phyloP scores from a whole-genome alignment of 2,888 invertebrate genomes.

The Xanthostigma xanthostigma region DNA sequence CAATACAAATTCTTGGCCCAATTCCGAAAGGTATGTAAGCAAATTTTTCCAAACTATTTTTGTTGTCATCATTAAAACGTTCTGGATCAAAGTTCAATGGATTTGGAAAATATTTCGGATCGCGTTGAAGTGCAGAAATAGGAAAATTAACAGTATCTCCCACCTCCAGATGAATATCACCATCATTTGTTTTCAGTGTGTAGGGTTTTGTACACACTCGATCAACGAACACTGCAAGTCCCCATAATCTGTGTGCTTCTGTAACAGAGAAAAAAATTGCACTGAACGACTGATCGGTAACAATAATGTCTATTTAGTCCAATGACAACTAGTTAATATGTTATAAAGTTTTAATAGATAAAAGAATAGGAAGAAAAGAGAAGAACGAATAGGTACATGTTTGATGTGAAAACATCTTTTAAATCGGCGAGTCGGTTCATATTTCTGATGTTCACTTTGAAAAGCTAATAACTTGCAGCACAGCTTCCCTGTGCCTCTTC shows the following conservation, averaged over 20 bases:
- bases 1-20: slow-evolving; percentile 28
- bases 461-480: no score
- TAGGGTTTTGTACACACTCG: slow-evolving; percentile 35
- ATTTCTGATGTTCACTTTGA: no score
- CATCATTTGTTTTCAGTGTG: slow-evolving; percentile 26
- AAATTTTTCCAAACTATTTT: slow-evolving; percentile 31
- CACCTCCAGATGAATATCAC: slow-evolving; percentile 23
- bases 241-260: slow-evolving; percentile 33
- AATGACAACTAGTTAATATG: no score
- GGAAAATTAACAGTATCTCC: slow-evolving; percentile 34
- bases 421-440: no score
- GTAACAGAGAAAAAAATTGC: slow-evolving; percentile 9
- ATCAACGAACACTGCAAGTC: slow-evolving; percentile 28
- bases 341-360: no score
- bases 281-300: no score
- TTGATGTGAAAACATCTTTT: no score
- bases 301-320: no score
- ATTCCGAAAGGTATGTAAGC: slow-evolving; percentile 37
- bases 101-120: slow-evolving; percentile 37
- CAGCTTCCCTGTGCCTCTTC: no score
- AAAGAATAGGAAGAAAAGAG: no score
- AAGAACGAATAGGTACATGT: no score
- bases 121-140: slow-evolving; percentile 35
- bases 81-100: slow-evolving; percentile 37
- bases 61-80: slow-evolving; percentile 38